These are phyloP conservation scores for Prorops nasuta DNA, from an alignment of 1,140 invertebrate species.

Conservation along the genomic window DNA sequence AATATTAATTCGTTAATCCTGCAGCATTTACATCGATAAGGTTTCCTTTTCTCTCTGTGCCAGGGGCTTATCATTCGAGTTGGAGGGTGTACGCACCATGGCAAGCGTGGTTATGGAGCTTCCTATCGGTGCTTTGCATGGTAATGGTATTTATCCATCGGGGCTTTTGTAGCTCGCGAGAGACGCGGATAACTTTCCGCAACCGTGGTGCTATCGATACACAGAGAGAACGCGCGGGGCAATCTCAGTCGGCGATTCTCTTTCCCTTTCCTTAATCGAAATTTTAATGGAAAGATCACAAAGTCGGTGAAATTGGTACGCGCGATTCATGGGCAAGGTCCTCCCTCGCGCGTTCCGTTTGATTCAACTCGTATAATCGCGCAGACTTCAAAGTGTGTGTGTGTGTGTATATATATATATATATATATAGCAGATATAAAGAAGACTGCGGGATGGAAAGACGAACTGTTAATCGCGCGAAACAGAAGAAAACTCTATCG, in stretches of 20 bases:
- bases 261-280: slow-evolving; percentile 25
- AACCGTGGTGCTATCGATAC: slow-evolving; percentile 5
- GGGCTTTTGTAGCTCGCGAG: not conserved
- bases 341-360: not conserved
- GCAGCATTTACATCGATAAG: too few species aligned
- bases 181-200: slow-evolving; percentile 11
- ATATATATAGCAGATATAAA: too few species aligned
- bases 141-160: slow-evolving; percentile 5
- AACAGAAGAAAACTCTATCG: too few species aligned
- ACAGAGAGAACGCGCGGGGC: too few species aligned
- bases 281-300: slow-evolving; percentile 38
- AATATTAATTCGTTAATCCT: too few species aligned
- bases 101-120: slow-evolving; percentile 3
- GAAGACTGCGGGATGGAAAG: slow-evolving; percentile 21
- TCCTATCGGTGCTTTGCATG: slow-evolving; percentile 5
- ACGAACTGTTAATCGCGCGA: too few species aligned
- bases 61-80: too few species aligned
- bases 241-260: slow-evolving; percentile 2
- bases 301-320: slow-evolving; percentile 5
- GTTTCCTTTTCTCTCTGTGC: too few species aligned
- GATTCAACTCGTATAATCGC: too few species aligned
- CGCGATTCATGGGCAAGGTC: slow-evolving; percentile 1
- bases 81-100: too few species aligned
- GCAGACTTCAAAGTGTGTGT: too few species aligned
- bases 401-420: too few species aligned